Evolutionary conservation across 2,797 vertebrate species (phyloP), one percentile per base, ranked within the genome.

Genomic region (Scomberomorus guttatus): DNA sequence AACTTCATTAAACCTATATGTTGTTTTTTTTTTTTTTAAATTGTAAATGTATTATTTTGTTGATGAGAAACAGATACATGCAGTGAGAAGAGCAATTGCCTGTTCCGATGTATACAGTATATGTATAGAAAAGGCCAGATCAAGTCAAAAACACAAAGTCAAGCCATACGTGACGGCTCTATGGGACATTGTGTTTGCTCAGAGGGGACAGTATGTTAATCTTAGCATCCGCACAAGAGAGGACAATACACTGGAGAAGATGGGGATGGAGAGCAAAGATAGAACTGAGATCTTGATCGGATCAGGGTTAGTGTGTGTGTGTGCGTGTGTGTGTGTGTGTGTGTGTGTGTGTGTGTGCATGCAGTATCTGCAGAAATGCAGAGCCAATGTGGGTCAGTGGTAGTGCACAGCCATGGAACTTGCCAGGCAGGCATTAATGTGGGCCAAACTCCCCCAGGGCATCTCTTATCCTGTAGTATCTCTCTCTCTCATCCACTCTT

Each of bases 341-440:
- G 59, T 32, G 52, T 59, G 62, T 20, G 61, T 29, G 54, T 42
- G 48, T 37, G 69, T 59, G 68, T 20, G 46, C 32, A 24, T 70
- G 75, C 39, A 7, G 69, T 76, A 65, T 82, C 55, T 3, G 50
- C 61, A 79, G 83, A 81, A 80, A 79, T 51, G 59, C 80, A 83
- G 44, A 64, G 69, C 65, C 77, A 89, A 95, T 93, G 88, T 95
- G 93, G 94, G 93, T 94, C 94, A 95, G 81, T 80, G 82, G 76
- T 73, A 80, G 72, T 75, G 79, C 81, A 83, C 71, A 64, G 72
- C 86, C 79, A 89, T 86, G 58, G 84, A 86, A 87, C 85, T 80
- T 87, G 89, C 90, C 91, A 93, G 93, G 87, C 92, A 80, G 65
- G 80, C 88, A 67, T 64, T 85, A 91, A 95, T 93, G 89, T 93